Conservation (phyloP, 2,797 vertebrate species). For the Chrosomus eos region DNA sequence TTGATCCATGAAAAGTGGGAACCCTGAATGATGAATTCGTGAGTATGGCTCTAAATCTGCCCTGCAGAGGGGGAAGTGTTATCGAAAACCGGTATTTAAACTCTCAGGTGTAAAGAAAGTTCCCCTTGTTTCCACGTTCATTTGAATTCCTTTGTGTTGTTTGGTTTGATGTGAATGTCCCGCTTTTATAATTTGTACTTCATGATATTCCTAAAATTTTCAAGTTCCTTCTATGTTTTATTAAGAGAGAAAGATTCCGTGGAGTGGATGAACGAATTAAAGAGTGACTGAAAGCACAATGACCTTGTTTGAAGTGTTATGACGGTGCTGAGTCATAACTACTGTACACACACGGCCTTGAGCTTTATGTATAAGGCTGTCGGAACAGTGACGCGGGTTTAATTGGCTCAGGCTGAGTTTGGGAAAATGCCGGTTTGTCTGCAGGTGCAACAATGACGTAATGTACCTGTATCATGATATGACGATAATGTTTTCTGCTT, state of each 20-base stretch:
- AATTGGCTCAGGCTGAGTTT: not conserved
- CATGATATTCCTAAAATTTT: not conserved
- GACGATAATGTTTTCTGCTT: not conserved
- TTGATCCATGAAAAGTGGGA: not conserved
- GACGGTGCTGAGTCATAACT: not conserved
- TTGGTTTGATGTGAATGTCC: not conserved
- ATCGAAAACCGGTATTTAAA: not conserved
- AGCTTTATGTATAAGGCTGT: not conserved
- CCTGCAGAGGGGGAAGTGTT: conserved; percentile 38
- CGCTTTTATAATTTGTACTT: not conserved
- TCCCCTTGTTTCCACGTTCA: not conserved
- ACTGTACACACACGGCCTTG: not conserved
- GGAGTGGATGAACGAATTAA: not conserved
- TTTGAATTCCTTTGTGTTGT: not conserved
- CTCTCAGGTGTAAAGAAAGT: conserved; percentile 31
- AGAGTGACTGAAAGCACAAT: not conserved
- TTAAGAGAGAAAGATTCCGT: not conserved
- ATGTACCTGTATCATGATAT: not conserved
- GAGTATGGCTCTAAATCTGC: not conserved
- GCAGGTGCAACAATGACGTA: not conserved
- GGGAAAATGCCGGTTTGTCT: conserved; percentile 3
- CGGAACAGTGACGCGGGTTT: not conserved
- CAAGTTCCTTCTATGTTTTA: not conserved
- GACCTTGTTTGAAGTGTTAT: conserved; percentile 16
- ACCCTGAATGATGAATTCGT: not conserved